Conservation (phyloP, 2,797 vertebrate species). For the Danio kyathit region DNA sequence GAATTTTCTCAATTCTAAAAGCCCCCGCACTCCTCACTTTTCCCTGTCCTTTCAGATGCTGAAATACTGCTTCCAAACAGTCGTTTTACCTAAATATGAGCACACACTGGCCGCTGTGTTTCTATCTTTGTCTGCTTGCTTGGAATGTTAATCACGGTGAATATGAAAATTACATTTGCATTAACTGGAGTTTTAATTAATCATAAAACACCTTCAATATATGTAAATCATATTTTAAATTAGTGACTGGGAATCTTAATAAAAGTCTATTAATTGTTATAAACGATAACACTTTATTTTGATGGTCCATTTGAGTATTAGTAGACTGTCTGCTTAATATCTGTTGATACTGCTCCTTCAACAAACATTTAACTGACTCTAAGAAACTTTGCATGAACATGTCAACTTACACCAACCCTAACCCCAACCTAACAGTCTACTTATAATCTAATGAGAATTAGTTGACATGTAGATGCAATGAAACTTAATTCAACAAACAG, state of each 20-base stretch:
- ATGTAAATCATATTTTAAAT: neutral
- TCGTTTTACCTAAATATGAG: slow-evolving; percentile 69
- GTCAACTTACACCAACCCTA: too few species aligned
- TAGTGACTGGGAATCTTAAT: neutral
- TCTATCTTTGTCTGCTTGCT: neutral
- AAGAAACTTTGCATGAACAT: too few species aligned
- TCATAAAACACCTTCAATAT: neutral
- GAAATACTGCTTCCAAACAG: slow-evolving; percentile 84
- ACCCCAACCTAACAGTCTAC: too few species aligned
- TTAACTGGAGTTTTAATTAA: neutral
- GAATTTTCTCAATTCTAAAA: slow-evolving; percentile 96
- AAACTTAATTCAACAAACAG: too few species aligned
- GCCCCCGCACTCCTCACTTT: slow-evolving; percentile 82
- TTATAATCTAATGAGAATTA: too few species aligned
- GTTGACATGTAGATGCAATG: too few species aligned
- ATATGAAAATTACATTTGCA: neutral
- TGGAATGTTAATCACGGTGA: neutral
- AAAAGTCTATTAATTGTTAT: neutral
- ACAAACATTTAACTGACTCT: too few species aligned
- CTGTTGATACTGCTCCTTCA: too few species aligned
- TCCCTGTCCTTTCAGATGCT: slow-evolving; percentile 82
- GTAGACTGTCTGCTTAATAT: too few species aligned
- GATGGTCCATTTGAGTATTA: too few species aligned
- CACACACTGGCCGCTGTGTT: slow-evolving; percentile 34
- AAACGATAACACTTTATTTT: too few species aligned